Evolutionary conservation across 2,113 vertebrate genomes (phyloP), one percentile per base, ranked within the genome.

Genomic region (Pseudorhombus dupliciocellatus): DNA sequence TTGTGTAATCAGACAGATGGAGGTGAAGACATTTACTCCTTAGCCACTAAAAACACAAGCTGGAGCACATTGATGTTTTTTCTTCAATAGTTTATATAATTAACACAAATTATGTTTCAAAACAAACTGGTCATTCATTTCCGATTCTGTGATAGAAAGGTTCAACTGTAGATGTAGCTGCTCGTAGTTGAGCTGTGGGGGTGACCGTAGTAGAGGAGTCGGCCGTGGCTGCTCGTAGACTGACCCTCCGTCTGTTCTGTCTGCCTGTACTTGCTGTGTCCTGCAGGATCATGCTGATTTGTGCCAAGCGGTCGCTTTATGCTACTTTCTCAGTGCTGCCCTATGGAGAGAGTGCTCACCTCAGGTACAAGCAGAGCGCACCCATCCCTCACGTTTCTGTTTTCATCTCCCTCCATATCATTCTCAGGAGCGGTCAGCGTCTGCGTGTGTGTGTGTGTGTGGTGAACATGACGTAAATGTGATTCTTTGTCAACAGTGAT

Each of bases 291-390:
- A 95, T 98, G 90, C 93, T 99, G 81, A 96, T 99, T 91, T 98
- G 97, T 77, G 96, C 98, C 91, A 98, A 96, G 92, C 91, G 98
- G 84, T 97, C 97, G 7, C 88, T 99, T 76, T 99, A 95, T 22
- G 96, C 96, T 11, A 97, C 96, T 82, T 98, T 99, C 92, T 99
- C 98, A 28, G 92, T 99, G 89, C 94, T 99, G 63, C 97, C 98
- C 30, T 99, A 99, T 65, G 97, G 97, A 87, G 96, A 97, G 77
- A 94, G 93, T 63, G 84, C 94, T 70, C 91, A 94, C 80, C 90
- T 95, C 93, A 97, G 96, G 98, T 99, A 95, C 93, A 72, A 66
- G 77, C 75, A 81, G 79, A 69, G 53, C 56, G 24, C 87, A 59
- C 57, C 18, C 68, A 18, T 18, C 63, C 57, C n/a, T 69, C 70